Evolutionary conservation across 2,888 invertebrate species (phyloP), one percentile per base, ranked within the genome.

Genomic region (Drosophila lutescens): DNA sequence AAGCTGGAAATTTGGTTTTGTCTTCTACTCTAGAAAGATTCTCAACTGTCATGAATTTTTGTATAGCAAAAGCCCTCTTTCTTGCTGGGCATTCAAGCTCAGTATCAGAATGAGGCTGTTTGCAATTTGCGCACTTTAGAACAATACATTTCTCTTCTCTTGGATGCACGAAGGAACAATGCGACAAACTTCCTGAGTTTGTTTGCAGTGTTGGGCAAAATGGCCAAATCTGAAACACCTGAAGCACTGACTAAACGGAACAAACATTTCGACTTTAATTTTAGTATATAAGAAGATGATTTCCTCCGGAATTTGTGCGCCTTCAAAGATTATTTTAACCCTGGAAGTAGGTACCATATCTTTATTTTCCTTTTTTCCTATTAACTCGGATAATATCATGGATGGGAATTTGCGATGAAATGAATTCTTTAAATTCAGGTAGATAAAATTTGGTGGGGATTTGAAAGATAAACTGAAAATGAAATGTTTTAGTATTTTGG

Each of bases 351-450:
- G 40, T 3, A 40, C 15, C 15, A 40, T 40, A 9, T 40, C 40
- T 40, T 15, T 40, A 4, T 40, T 40, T 40, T 40, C 15, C 15
- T 9, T 40, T 40, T 40, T 40, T 40, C 9, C 40, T 40, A 8
- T 40, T 15, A 15, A 15, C 40, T 40, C 40, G 40, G 40, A 40
- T 40, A 9, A 40, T 40, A 15, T 40, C 40, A 15, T 40, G 40
- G 15, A 40, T 40, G 40, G 40, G 40, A 40, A 41, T 41, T 41
- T 17, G 41, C 41, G 41, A 17, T 41, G 41, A 41, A 41, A 41
- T 41, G 4, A 41, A 41, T 17, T 41, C 41, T 41, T 41, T 41
- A 17, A 41, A 41, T 41, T 41, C 41, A 41, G 15, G 15, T 41
- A 41, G 4, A 41, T 17, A 41, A 41, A 41, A 41, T 41, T 41